These are phyloP conservation scores for Sebastolobus alascanus DNA, from an alignment of 2,797 vertebrate species.

Conservation along the genomic window DNA sequence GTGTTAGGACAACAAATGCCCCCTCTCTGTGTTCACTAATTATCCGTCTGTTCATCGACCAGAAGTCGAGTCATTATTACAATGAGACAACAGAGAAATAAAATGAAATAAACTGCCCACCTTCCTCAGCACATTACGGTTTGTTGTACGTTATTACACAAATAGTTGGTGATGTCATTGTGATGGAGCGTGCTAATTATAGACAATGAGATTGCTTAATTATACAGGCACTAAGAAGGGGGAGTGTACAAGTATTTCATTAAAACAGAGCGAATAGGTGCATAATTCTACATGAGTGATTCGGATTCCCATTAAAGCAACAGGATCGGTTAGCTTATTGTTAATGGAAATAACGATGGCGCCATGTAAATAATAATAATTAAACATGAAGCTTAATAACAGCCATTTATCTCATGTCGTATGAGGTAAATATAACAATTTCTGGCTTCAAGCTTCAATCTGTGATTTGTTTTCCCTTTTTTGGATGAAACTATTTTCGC, in stretches of 20 bases:
- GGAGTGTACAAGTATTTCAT: constrained; percentile 22
- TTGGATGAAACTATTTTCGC: neutral
- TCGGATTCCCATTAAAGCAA: neutral
- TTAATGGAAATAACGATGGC: neutral
- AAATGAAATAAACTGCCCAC: constrained; percentile 13
- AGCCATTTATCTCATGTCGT: neutral
- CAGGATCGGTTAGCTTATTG: neutral
- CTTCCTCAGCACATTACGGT: neutral
- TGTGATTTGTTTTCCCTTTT: neutral
- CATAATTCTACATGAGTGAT: neutral
- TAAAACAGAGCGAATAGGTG: constrained; percentile 13
- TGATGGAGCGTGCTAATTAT: constrained; percentile 50
- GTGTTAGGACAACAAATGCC: constrained; percentile 7
- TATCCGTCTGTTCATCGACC: constrained; percentile 21
- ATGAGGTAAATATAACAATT: neutral
- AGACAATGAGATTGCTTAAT: constrained; percentile 39
- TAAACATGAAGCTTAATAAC: neutral
- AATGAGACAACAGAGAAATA: constrained; percentile 18
- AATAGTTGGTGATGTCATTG: constrained; percentile 43
- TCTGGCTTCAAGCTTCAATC: neutral
- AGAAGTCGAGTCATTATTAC: constrained; percentile 28
- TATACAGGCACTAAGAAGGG: neutral
- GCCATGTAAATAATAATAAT: neutral
- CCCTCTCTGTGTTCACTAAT: constrained; percentile 23
- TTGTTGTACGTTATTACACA: constrained; percentile 26